phyloP scores from a whole-genome alignment of 2,113 vertebrate genomes.

The Spilogale gracilis region DNA sequence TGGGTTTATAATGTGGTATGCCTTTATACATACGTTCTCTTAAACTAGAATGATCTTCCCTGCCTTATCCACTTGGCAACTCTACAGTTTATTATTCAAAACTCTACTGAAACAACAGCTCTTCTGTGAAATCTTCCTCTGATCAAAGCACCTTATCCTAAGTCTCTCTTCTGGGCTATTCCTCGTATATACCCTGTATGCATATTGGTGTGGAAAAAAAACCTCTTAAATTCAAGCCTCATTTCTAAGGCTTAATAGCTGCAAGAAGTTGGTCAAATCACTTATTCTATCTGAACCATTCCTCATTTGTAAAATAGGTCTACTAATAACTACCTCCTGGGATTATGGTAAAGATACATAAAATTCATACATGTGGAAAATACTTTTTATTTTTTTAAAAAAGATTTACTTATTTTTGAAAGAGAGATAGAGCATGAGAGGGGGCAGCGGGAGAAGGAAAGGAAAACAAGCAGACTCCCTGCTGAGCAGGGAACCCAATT shows the following conservation, averaged over 20 bases:
- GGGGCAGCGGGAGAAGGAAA: too few species aligned
- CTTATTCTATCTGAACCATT: constrained; percentile 27
- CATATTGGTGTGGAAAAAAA: constrained; percentile 17
- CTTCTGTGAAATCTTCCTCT: constrained; percentile 40
- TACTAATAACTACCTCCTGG: constrained; percentile 46
- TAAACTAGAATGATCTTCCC: constrained; percentile 42
- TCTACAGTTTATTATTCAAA: constrained; percentile 21
- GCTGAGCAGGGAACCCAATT: too few species aligned
- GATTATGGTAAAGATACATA: background rate
- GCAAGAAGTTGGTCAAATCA: constrained; percentile 51
- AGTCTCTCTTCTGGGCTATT: background rate
- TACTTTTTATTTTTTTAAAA: background rate
- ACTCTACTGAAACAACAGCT: background rate
- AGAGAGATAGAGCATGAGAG: too few species aligned
- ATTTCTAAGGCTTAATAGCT: constrained; percentile 50
- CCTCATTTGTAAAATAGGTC: constrained; percentile 34
- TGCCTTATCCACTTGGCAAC: constrained; percentile 19
- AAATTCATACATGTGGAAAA: constrained; percentile 35
- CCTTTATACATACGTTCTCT: constrained; percentile 6
- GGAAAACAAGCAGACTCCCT: too few species aligned
- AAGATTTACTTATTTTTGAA: too few species aligned
- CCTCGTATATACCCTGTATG: background rate
- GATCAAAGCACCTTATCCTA: constrained; percentile 29
- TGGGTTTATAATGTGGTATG: background rate
- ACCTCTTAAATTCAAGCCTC: background rate